Evolutionary conservation across 2,888 invertebrate genomes (phyloP).

Genomic region (Brenthis hecate): DNA sequence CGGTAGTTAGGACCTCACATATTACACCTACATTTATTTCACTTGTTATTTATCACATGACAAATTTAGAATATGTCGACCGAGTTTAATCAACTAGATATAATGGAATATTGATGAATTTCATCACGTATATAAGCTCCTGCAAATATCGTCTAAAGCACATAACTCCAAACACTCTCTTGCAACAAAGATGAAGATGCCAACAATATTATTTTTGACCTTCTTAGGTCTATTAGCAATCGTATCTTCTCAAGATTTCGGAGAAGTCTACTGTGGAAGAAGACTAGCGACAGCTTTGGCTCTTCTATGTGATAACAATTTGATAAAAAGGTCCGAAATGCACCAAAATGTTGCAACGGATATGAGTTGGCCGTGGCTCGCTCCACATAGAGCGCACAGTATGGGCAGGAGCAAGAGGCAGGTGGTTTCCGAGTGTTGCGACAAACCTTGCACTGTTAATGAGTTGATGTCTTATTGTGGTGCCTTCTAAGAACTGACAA

Average conservation of each 20-base stretch:
- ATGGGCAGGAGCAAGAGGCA: slow-evolving; percentile 46
- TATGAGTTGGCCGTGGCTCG: slow-evolving; percentile 44
- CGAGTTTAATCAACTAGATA: no score
- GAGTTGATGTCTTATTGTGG: slow-evolving; percentile 50
- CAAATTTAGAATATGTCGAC: slow-evolving; percentile 13
- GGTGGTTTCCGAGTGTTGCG: slow-evolving; percentile 51
- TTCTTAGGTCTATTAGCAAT: slow-evolving; percentile 14
- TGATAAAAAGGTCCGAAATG: slow-evolving; percentile 36
- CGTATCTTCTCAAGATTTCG: slow-evolving; percentile 14
- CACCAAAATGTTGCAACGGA: slow-evolving; percentile 2
- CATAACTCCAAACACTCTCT: neutral
- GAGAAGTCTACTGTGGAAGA: slow-evolving; percentile 30
- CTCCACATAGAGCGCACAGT: slow-evolving; percentile 40
- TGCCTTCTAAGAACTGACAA: neutral
- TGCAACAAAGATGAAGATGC: slow-evolving; percentile 15
- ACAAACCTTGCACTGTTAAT: slow-evolving; percentile 46
- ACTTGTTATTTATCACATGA: no score
- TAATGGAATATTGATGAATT: slow-evolving; percentile 3
- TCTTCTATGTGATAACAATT: slow-evolving; percentile 33
- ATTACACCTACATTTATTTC: no score
- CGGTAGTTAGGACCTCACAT: no score
- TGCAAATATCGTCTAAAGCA: neutral
- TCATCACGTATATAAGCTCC: slow-evolving; percentile 1
- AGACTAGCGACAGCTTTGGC: slow-evolving; percentile 42
- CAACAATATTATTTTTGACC: slow-evolving; percentile 10